Evolutionary conservation across 92 coral and sea anemone species (phyloP), one percentile per base, ranked within the genome.

Genomic region (Anthopleura xanthogrammica): DNA sequence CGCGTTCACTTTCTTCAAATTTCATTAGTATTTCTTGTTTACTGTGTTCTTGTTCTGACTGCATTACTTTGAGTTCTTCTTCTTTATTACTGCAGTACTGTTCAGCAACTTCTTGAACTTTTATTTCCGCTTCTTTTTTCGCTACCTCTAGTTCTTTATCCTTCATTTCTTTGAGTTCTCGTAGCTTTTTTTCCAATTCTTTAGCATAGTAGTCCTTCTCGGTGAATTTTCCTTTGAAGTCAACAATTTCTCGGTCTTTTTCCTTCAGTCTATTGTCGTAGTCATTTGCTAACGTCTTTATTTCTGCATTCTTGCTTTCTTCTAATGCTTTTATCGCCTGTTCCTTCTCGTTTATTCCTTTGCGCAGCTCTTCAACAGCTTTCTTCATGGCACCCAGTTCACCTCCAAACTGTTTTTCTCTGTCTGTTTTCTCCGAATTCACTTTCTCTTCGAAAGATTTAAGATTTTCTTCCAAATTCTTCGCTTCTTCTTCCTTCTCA

Each of bases 201-300:
- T 93, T 93, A 12, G 98, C 89, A 78, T 93, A 93, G 75, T 93
- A 93, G 20, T 93, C 98, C 85, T 92, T 92, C 80, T 93, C 98
- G 12, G 93, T 93, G 16, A 93, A 83, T 83, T 93, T 93, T 56
- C 98, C 98, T 79, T 89, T 91, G 41, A 91, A 89, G 79, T 91
- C 95, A 13, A 93, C 92, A 2, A 93, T 82, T 73, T 93, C 93
- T 64, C 98, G 86, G 62, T 93, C 95, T 29, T 93, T 93, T 60
- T 93, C 95, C 74, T 88, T 93, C n/a, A 93, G 76, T n/a, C 92
- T 78, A 46, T 87, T 85, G 52, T 89, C 89, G 60, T 89, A 87
- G 77, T 78, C 87, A 43, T 85, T 91, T 5, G 90, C 82, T 77
- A 87, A 78, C 54, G 84, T 85, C 52, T 75, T 85, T 58, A 91